Base-by-base conservation (phyloP, 2,797 vertebrate species). In the Nannoperca australis region DNA sequence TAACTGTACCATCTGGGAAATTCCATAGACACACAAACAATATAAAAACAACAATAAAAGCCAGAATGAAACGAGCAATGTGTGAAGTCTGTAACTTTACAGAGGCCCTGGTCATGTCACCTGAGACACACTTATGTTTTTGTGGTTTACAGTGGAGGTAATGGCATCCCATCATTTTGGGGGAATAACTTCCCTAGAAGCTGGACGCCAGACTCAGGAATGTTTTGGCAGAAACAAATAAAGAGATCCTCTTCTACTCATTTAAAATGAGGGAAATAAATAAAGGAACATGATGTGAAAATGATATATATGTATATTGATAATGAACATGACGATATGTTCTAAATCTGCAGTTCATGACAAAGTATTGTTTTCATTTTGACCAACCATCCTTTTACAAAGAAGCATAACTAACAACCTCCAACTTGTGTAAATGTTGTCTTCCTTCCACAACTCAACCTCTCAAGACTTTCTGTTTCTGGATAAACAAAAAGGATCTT, bases 41-140 rank as follows among this genome's bases (percentile, higher is more conserved):
- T n/a, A 51, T 65, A 59, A 65, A 68, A 79, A 32, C 24, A 53
- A 32, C 34, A 22, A 63, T 76, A 34, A 76, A 76, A 59, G 38
- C 30, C 17, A 45, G n/a, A 15, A n/a, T 54, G 36, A 60, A 69
- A 56, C 15, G 51, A 73, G 30, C 12, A 15, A 3, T 1, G 22
- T 1, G 22, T 20, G 53, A 58, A 14, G 42, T 1, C 27, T 40
- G 53, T 44, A 27, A 12, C 27, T 45, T 13, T 12, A 2, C 36
- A n/a, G 8, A 54, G 1, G 13, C n/a, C 7, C 30, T 12, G 30
- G 9, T 30, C 11, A 3, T 10, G 38, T 24, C 55, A 53, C 64
- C 51, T 38, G 64, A 69, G 20, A 64, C 51, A 5, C 20, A 20
- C 34, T 27, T 22, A 1, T 56, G 18, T 51, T 12, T 4, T 18